phyloP scores from a whole-genome alignment of 1,140 invertebrate species.

The Macrobrachium nipponense region DNA sequence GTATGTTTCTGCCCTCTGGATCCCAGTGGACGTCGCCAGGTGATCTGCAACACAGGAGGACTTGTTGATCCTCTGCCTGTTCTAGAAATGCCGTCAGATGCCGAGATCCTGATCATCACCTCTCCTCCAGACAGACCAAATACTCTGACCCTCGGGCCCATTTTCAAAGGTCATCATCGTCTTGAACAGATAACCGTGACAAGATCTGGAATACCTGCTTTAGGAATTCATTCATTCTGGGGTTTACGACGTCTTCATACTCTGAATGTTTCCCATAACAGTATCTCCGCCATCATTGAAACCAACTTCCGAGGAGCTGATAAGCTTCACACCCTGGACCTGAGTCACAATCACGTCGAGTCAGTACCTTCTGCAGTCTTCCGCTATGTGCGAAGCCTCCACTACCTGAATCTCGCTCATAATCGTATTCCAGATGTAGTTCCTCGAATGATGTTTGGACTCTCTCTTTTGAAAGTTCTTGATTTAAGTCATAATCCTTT shows the following conservation, averaged over 20 bases:
- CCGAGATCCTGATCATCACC: conserved; percentile 76
- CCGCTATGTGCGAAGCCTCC: conserved; percentile 75
- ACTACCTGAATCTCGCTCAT: conserved; percentile 76
- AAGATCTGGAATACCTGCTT: conserved; percentile 80
- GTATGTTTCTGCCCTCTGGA: conserved; percentile 68
- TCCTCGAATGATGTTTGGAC: conserved; percentile 76
- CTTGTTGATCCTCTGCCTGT: conserved; percentile 70
- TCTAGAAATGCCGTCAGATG: conserved; percentile 61
- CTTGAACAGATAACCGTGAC: conserved; percentile 81
- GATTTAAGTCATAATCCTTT: conserved; percentile 82
- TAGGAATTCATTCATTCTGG: conserved; percentile 83
- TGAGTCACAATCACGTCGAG: conserved; percentile 72
- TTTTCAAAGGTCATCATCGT: conserved; percentile 77
- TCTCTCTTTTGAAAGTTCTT: conserved; percentile 77
- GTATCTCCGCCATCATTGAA: conserved; percentile 76
- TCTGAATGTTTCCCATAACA: conserved; percentile 82
- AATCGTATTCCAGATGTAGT: conserved; percentile 80
- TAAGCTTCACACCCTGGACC: conserved; percentile 69
- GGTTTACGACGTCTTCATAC: conserved; percentile 77
- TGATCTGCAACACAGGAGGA: conserved; percentile 73
- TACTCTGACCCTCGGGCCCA: conserved; percentile 79
- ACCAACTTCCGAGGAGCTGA: conserved; percentile 69
- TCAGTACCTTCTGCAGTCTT: conserved; percentile 78
- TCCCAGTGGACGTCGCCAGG: conserved; percentile 66
- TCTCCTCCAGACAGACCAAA: conserved; percentile 77